Evolutionary conservation across 2,797 vertebrate species (phyloP), one percentile per base, ranked within the genome.

Genomic region (Meda fulgida): DNA sequence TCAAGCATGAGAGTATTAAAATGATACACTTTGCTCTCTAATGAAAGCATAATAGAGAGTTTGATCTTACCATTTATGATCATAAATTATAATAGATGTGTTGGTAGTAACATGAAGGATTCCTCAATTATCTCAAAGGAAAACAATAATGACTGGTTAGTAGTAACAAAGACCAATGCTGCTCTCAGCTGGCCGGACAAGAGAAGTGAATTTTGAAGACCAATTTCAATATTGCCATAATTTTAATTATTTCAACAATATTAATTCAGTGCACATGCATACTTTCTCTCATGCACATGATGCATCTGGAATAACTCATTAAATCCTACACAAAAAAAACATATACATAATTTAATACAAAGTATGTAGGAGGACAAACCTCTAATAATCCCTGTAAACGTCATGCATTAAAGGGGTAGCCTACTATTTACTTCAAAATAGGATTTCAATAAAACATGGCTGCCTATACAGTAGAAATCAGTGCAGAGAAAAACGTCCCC

Each of bases 131-230:
- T 40, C 8, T 34, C 7, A 1, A 34, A 18, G 19, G 6, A 43
- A 53, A 80, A 26, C 29, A 5, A 31, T 40, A 21, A n/a, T 46
- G 18, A 81, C 18, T 8, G 16, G 38, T 55, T 60, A 16, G 9
- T 8, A 69, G 55, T 65, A 5, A 53, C 18, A 85, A 67, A 81
- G 67, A 84, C 46, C 78, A 87, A 85, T 66, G 82, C 78, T 89
- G 88, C 80, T 65, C 83, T 70, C 88, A 53, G 63, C 31, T 53
- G 88, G 80, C 21, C 40, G 1, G 4, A 80, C 38, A 31, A 65
- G 71, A 46, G 36, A 36, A 51, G 58, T 55, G 48, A n/a, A 21
- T 40, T 67, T 14, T 69, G 7, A 19, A 40, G 11, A 10, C 13
- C 29, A 36, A 31, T 34, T 76, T 75, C 1, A 78, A 31, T 13